A percentile compares a stretch with the other conserved stretches of the same genome.
Evolutionary conservation across 2,797 vertebrate genomes (phyloP).

Genomic region (Eidolon dupreanum): DNA sequence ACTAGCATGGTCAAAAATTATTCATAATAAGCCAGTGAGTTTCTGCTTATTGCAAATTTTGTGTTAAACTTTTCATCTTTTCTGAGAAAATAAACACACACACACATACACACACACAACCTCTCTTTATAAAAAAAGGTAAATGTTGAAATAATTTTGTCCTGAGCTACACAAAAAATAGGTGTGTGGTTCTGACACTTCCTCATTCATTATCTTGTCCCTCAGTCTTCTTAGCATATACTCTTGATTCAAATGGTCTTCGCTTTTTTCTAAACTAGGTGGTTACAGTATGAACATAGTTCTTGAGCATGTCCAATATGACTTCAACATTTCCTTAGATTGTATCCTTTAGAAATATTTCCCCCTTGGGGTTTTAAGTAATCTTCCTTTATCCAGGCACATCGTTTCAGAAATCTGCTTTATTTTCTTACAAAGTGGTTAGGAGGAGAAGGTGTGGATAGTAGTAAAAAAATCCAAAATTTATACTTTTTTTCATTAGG

Average conservation of each 20-base stretch:
- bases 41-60: neutral
- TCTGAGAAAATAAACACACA: neutral
- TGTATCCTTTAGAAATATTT: neutral
- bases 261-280: neutral
- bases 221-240: neutral
- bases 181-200: neutral
- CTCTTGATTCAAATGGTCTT: neutral
- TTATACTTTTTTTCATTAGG: neutral
- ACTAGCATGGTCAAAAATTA: neutral
- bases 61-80: neutral
- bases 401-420: neutral
- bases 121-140: neutral
- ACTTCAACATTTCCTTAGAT: neutral
- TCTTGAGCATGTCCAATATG: neutral
- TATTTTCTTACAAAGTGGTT: neutral
- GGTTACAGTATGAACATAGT: neutral
- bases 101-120: too few relatives aligned
- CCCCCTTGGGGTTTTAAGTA: neutral
- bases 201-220: neutral
- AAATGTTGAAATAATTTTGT: neutral
- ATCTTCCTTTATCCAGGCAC: neutral
- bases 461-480: neutral
- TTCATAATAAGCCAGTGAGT: neutral
- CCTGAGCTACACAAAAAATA: neutral
- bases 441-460: neutral